phyloP scores from a whole-genome alignment of 2,888 invertebrate genomes.

The Litoditis marina region DNA sequence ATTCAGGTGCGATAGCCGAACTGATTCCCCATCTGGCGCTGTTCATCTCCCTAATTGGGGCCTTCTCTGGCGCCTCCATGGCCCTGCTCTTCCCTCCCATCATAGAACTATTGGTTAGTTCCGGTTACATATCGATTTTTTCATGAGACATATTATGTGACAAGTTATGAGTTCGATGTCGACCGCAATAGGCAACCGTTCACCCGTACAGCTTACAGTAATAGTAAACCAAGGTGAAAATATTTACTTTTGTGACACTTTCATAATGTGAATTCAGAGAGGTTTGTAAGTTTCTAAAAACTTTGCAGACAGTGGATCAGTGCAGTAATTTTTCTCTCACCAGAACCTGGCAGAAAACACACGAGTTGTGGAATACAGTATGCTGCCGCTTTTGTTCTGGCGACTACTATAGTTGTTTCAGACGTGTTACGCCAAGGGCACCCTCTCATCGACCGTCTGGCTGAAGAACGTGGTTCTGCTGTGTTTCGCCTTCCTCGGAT shows the following conservation, averaged over 20 bases:
- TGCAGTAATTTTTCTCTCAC: too few relatives aligned
- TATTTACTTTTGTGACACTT: too few relatives aligned
- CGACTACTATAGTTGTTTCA: too few relatives aligned
- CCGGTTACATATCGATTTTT: background rate
- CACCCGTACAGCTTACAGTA: background rate
- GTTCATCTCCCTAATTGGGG: slow-evolving; percentile 83
- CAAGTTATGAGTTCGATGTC: too few relatives aligned
- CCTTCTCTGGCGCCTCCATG: slow-evolving; percentile 81
- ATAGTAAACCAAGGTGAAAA: background rate
- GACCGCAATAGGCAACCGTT: background rate
- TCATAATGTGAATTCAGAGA: too few relatives aligned
- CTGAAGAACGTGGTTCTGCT: slow-evolving; percentile 45
- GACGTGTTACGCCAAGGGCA: slow-evolving; percentile 43
- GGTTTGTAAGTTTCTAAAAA: too few relatives aligned
- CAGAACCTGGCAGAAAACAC: too few relatives aligned
- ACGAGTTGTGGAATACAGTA: too few relatives aligned
- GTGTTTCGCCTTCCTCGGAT: slow-evolving; percentile 54
- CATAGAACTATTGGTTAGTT: slow-evolving; percentile 72
- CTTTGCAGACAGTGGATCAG: too few relatives aligned
- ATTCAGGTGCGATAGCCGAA: slow-evolving; percentile 68
- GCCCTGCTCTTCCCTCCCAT: slow-evolving; percentile 83
- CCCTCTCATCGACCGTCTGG: slow-evolving; percentile 42
- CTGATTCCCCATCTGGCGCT: slow-evolving; percentile 80
- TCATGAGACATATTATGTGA: background rate
- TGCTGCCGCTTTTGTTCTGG: too few relatives aligned